Percentiles rank a stretch among this genome's conserved stretches.
Conservation (phyloP, 1,140 invertebrate genomes). For the Drosophila nebulosa region DNA sequence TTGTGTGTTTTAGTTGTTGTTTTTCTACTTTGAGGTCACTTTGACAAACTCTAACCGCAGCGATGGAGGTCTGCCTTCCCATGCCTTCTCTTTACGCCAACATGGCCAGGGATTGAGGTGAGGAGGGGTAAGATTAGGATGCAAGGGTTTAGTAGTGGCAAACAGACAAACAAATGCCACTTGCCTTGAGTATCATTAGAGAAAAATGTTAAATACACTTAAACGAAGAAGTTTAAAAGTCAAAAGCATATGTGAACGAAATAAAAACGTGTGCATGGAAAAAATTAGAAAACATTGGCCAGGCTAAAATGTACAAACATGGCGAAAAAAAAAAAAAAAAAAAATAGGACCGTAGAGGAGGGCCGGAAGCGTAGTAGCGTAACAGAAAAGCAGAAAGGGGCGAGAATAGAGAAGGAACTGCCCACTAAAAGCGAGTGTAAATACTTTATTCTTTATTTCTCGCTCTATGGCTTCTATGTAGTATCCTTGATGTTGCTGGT, state of each 20-base stretch:
- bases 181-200: slow-evolving; percentile 74
- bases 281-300: slow-evolving; percentile 55
- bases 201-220: slow-evolving; percentile 76
- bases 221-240: slow-evolving; percentile 62
- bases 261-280: slow-evolving; percentile 37
- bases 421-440: slow-evolving; percentile 51
- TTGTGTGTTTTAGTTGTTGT: slow-evolving; percentile 27
- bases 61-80: slow-evolving; percentile 57
- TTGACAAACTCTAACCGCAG: slow-evolving; percentile 72
- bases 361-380: neutral
- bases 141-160: neutral
- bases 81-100: slow-evolving; percentile 10
- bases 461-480: slow-evolving; percentile 12
- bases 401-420: neutral
- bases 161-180: slow-evolving; percentile 59
- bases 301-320: neutral
- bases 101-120: neutral
- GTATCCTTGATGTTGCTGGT: slow-evolving; percentile 31
- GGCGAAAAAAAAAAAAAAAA: neutral
- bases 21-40: slow-evolving; percentile 68
- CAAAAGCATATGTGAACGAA: slow-evolving; percentile 62
- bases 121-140: neutral
- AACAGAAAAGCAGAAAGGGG: neutral
- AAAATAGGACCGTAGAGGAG: neutral
- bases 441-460: slow-evolving; percentile 53